Base-by-base conservation (phyloP, 2,888 invertebrate genomes). In the Polyommatus icarus region DNA sequence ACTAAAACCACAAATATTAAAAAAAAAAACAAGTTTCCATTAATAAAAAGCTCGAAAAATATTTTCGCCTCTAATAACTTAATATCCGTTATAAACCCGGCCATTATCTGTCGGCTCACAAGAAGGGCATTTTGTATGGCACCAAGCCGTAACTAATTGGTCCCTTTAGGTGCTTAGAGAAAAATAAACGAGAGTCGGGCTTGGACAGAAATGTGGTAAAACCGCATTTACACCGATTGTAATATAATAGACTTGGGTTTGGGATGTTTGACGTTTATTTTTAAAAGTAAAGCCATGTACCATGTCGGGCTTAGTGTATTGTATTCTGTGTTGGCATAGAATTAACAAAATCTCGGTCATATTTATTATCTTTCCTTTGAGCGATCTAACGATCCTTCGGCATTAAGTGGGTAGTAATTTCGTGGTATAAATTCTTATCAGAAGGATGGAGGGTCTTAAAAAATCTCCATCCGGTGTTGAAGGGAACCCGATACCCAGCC, bases 61-160 rank as follows among this genome's bases (percentile, higher is more conserved):
- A 75, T 75, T 75, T 75, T 75, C 46, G 20, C 15, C 29, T 29
- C 36, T 76, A 76, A 78, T 78, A 79, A 80, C 78, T 78, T 78
- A 78, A 80, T 80, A 79, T 79, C 67, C 80, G 46, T 77, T 72
- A 29, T 71, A 73, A 78, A 36, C 61, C 50, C 71, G 57, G 20
- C 75, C 76, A 78, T 80, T 78, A 77, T 78, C 76, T 76, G 73
- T 54, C 78, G 76, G 71, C 67, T 29, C 76, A 77, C 71, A 76
- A 76, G 71, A 80, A 82, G 79, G 79, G 82, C 80, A 85, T 85
- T 87, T 87, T 85, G 86, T 88, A 84, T 84, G 83, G 84, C 87
- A 89, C 86, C 86, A 86, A 85, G 86, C 87, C 91, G 89, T 89
- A 85, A 89, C 93, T 91, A 92, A 93, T 92, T 90, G 87, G 89